phyloP scores from a whole-genome alignment of 2,113 vertebrate species.

The Neopipo cinnamomea region DNA sequence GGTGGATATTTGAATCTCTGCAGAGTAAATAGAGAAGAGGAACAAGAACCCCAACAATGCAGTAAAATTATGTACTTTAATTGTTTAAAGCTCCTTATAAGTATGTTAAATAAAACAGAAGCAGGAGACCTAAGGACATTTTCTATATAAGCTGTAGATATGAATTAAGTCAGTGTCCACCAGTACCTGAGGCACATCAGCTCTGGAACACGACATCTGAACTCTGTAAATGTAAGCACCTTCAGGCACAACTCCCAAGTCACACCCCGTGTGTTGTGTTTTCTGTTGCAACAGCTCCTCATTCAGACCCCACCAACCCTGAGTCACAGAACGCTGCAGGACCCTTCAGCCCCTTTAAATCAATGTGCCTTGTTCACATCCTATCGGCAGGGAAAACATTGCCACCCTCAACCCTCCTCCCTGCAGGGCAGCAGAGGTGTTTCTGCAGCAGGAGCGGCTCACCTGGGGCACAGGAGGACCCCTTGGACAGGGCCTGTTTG shows the following conservation, averaged over 20 bases:
- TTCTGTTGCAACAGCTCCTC: background rate
- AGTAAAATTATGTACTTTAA: background rate
- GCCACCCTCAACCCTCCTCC: background rate
- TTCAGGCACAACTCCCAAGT: background rate
- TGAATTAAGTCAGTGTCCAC: background rate
- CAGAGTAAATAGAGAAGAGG: background rate
- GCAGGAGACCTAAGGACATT: background rate
- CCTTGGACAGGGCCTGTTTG: background rate
- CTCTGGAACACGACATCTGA: background rate
- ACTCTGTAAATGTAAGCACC: background rate
- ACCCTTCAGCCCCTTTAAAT: background rate
- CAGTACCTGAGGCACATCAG: background rate
- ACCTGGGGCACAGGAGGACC: background rate
- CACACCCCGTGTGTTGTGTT: background rate
- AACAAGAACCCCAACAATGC: background rate
- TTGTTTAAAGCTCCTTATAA: background rate
- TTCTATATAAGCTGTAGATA: background rate
- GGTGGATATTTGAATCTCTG: background rate
- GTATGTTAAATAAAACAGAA: background rate
- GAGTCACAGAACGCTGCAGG: background rate
- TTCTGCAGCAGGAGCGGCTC: background rate
- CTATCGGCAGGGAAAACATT: background rate
- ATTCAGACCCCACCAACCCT: background rate
- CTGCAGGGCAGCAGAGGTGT: background rate
- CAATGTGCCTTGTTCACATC: accelerated